Conservation (phyloP, 35 echinoderm and acorn worm species). For the Lytechinus pictus region DNA sequence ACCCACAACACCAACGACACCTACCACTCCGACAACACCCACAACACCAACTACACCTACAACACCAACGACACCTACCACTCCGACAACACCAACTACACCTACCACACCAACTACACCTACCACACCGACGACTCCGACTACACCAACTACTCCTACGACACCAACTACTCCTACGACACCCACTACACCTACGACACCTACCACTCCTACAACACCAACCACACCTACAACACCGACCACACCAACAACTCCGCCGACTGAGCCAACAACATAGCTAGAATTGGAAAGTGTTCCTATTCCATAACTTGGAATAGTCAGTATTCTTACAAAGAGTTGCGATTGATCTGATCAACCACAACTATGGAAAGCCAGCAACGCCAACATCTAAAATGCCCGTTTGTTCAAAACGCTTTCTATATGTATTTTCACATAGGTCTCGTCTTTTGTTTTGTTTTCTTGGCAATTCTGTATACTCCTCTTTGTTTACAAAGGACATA, state of each 20-base stretch:
- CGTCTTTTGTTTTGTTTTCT: too few species aligned
- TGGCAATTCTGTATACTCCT: too few species aligned
- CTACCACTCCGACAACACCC: neutral
- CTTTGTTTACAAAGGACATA: too few species aligned
- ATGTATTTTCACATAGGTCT: too few species aligned
- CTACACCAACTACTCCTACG: neutral
- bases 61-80: neutral
- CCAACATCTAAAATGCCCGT: too few species aligned
- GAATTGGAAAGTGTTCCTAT: neutral
- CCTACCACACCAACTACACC: neutral
- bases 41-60: neutral
- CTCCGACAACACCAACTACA: conserved; percentile 6
- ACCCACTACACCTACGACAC: neutral
- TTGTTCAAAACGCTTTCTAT: too few species aligned
- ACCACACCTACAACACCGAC: conserved; percentile 18
- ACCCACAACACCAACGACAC: neutral
- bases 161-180: neutral
- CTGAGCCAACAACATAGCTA: neutral
- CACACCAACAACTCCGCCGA: neutral
- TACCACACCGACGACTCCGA: neutral
- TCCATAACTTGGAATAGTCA: neutral
- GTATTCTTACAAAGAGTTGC: too few species aligned
- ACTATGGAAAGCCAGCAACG: too few species aligned
- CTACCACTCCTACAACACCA: neutral
- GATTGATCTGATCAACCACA: too few species aligned